A percentile compares a stretch with the other conserved stretches of the same genome.
Evolutionary conservation across 1,140 invertebrate species (phyloP).

Genomic region (Papilio machaon): DNA sequence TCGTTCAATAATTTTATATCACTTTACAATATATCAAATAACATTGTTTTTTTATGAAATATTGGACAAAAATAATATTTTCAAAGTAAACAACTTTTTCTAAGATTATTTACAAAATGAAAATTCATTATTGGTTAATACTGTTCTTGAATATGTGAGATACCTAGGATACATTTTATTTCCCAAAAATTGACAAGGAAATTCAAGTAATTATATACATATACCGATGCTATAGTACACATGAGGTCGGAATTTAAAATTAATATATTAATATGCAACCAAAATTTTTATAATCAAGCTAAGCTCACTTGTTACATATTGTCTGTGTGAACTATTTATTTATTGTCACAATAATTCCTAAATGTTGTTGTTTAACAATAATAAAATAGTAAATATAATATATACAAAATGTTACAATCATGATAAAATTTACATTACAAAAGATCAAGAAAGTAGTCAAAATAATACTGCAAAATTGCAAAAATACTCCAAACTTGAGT

Average conservation of each 20-base stretch:
- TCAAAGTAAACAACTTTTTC: neutral
- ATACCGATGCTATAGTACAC: constrained; percentile 19
- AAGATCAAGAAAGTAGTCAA: constrained; percentile 48
- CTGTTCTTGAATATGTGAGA: neutral
- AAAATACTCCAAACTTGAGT: constrained; percentile 59
- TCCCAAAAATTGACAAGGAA: constrained; percentile 41
- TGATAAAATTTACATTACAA: constrained; percentile 41
- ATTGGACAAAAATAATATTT: neutral
- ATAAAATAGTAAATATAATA: constrained; percentile 42
- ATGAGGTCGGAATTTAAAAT: constrained; percentile 36
- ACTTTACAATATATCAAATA: constrained; percentile 2
- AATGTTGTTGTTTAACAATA: constrained; percentile 50
- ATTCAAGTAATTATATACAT: constrained; percentile 28
- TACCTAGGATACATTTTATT: neutral
- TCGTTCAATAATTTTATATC: neutral
- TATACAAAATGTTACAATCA: constrained; percentile 6
- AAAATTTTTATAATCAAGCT: constrained; percentile 51
- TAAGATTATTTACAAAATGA: constrained; percentile 5
- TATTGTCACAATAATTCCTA: constrained; percentile 75
- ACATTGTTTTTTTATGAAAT: neutral
- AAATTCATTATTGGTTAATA: constrained; percentile 4
- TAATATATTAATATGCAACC: constrained; percentile 44
- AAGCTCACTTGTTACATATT: constrained; percentile 75
- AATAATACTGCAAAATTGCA: constrained; percentile 59
- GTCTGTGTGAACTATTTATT: constrained; percentile 70